phyloP scores from a whole-genome alignment of 2,113 vertebrate species.

The Tautogolabrus adspersus region DNA sequence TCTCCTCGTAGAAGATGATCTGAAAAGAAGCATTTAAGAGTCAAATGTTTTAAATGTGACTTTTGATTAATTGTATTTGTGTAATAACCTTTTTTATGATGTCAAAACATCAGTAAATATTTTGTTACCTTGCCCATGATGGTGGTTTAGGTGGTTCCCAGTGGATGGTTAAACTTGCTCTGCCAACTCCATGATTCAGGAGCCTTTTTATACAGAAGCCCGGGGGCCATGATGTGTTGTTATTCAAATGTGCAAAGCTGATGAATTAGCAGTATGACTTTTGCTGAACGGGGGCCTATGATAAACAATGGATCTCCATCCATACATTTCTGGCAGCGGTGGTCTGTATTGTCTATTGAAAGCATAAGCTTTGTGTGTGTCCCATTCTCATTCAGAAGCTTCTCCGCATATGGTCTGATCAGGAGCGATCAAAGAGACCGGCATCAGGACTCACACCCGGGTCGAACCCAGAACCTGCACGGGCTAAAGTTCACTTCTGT shows the following conservation, averaged over 20 bases:
- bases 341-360: slow-evolving; percentile 73
- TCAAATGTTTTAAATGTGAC: not conserved
- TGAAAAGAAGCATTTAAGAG: slow-evolving; percentile 39
- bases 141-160: slow-evolving; percentile 65
- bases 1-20: slow-evolving; percentile 83
- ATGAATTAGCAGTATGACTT: slow-evolving; percentile 82
- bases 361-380: slow-evolving; percentile 71
- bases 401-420: slow-evolving; percentile 66
- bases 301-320: slow-evolving; percentile 78
- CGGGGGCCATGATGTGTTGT: slow-evolving; percentile 74
- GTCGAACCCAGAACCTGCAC: slow-evolving; percentile 23
- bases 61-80: not conserved
- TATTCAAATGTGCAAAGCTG: slow-evolving; percentile 84
- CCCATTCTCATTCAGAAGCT: slow-evolving; percentile 69
- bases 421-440: slow-evolving; percentile 20
- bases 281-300: slow-evolving; percentile 77
- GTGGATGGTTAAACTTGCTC: slow-evolving; percentile 76
- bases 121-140: slow-evolving; percentile 83
- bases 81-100: not conserved
- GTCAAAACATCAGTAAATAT: not conserved
- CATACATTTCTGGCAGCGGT: slow-evolving; percentile 83
- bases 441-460: slow-evolving; percentile 1
- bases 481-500: slow-evolving; percentile 5
- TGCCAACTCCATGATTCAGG: slow-evolving; percentile 62
- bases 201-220: slow-evolving; percentile 79